Base-by-base conservation (phyloP, 2,888 invertebrate species). In the Leptopilina syphax region DNA sequence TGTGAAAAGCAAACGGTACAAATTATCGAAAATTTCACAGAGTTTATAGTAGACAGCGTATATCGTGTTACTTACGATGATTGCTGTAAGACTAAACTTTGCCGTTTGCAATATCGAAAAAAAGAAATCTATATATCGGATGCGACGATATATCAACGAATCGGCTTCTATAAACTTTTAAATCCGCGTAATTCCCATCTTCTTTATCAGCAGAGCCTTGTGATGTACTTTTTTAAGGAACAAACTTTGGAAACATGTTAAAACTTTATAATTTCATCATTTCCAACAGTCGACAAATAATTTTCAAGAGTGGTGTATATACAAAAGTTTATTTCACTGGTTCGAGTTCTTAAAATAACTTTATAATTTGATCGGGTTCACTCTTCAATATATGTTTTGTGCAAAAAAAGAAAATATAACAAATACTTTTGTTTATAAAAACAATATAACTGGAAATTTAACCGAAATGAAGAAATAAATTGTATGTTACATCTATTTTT, bases 261-360 rank as follows among this genome's bases (percentile, higher is more conserved):
- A 50, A 90, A 91, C 90, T 91, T 91, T 86, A 89, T 90, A 91
- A 91, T 90, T 90, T 88, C 88, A 90, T 90, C 87, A 87, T 84
- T 83, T 85, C 82, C 84, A 82, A 84, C 83, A 60, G 60, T 84
- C 80, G 80, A 78, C 82, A 81, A 86, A 86, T 88, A 88, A 88
- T 89, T 89, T 89, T 87, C 85, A 54, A 50, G 1, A 70, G 50
- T 27, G 27, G 50, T 6, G 9, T 50, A 34, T 34, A 50, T 50
- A 50, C 12, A 12, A 50, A 50, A 50, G 50, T 50, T 50, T 50
- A 50, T 50, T 50, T 50, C 12, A 50, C 50, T 50, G 50, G 50
- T 50, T 50, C 50, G 50, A 12, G 50, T 50, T 50, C 12, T 3
- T 50, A 50, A 50, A 50, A 50, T 50, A 50, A 50, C 50, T 50